phyloP scores from a whole-genome alignment of 2,797 vertebrate genomes.

The Lagorchestes hirsutus region DNA sequence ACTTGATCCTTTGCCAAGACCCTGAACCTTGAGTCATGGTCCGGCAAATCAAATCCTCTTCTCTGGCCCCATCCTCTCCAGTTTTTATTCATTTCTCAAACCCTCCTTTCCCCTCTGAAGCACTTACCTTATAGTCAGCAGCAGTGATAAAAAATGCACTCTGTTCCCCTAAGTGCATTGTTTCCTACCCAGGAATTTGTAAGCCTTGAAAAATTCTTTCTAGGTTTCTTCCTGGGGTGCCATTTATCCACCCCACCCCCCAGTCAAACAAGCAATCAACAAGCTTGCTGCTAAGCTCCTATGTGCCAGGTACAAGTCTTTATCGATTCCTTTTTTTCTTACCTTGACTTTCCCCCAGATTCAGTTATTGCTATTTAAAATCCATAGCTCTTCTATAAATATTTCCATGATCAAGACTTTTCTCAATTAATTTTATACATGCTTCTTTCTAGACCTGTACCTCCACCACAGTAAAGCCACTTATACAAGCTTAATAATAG shows the following conservation, averaged over 20 bases:
- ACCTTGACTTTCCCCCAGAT: background rate
- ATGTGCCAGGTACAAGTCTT: background rate
- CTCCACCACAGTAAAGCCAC: background rate
- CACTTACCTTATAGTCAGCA: background rate
- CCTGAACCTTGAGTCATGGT: background rate
- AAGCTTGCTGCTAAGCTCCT: background rate
- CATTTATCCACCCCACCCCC: background rate
- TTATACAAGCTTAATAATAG: background rate
- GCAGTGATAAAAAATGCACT: background rate
- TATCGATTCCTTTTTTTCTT: background rate
- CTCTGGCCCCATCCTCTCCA: background rate
- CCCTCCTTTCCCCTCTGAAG: background rate
- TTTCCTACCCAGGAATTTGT: background rate
- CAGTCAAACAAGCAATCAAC: background rate
- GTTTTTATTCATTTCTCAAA: background rate
- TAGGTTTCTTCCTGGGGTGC: background rate
- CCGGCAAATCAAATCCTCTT: background rate
- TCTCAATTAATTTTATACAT: background rate
- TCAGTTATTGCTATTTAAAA: background rate
- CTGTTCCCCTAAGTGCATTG: background rate
- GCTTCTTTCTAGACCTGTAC: background rate
- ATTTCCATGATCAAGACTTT: background rate
- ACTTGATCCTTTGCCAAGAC: background rate
- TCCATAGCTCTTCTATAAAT: background rate
- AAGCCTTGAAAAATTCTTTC: background rate